Base-by-base conservation (phyloP, 2,888 invertebrate species). In the Liopterus haemorrhoidalis region DNA sequence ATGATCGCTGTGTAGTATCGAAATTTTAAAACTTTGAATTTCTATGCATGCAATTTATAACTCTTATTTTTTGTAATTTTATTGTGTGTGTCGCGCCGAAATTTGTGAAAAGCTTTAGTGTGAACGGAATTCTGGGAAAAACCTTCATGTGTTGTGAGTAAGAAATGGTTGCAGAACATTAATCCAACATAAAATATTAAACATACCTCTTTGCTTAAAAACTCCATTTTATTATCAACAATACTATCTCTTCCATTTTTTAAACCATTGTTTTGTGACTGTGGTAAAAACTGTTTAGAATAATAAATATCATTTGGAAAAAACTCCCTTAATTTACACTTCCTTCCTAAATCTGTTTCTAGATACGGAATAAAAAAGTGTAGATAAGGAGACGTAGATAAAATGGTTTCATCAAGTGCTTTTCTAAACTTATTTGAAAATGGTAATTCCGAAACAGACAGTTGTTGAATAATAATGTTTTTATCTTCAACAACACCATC, bases 381-480 rank as follows among this genome's bases (percentile, higher is more conserved):
- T 8, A 94, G 72, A 63, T 84, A 88, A 0, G 96, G 95, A 0
- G 95, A 95, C 50, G 88, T 79, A 1, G 90, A 89, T 2, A 92
- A 66, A 35, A 84, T 72, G 0, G 81, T 78, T 41, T 82, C 84
- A 52, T 81, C 81, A 5, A 89, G 66, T 0, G 81, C 82, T 69
- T 87, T 79, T 60, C 86, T 73, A 60, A 87, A 86, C 49, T 75
- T 75, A 63, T 82, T 83, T 9, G 76, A 69, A 43, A 78, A 71
- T 0, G 81, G 79, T 14, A 78, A 67, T 54, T 81, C 77, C 2
- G 73, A 70, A 0, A 77, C 75, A 1, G 71, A 68, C 25, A 76
- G 56, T 14, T 63, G 65, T 49, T 71, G 68, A n/a, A 62, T 59
- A 51, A 61, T 63, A 35, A 54, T 54, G 19, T 48, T 41, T 41